A percentile compares a stretch with the other conserved stretches of the same genome.
These are phyloP conservation scores for Silurus asotus DNA, from an alignment of 2,113 vertebrate genomes.

Conservation along the genomic window DNA sequence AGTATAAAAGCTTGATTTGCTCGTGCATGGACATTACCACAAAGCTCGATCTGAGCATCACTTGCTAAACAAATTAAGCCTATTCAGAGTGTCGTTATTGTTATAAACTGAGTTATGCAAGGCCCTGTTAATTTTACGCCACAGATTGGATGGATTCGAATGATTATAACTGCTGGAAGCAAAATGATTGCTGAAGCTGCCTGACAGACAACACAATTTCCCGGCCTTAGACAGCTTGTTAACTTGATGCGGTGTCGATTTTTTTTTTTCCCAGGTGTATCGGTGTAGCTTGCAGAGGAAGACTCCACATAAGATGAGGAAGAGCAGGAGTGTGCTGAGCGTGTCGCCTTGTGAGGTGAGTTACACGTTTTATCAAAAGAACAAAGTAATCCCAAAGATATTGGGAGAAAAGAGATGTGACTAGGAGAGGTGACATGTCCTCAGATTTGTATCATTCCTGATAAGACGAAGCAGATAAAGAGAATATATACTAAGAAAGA, in stretches of 20 bases:
- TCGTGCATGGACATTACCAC: background rate
- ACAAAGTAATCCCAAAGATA: background rate
- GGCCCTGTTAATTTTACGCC: background rate
- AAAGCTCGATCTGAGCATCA: background rate
- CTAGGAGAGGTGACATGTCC: background rate
- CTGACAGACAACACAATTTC: background rate
- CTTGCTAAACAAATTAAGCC: background rate
- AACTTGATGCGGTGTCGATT: background rate
- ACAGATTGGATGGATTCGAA: background rate
- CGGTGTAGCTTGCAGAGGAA: constrained; percentile 54
- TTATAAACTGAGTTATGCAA: background rate
- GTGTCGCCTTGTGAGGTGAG: constrained; percentile 90
- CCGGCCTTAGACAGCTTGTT: background rate
- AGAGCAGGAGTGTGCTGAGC: constrained; percentile 92
- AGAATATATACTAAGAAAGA: background rate
- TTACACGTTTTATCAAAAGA: constrained; percentile 16
- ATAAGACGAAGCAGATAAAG: background rate
- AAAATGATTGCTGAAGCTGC: background rate
- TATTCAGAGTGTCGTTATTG: constrained; percentile 4
- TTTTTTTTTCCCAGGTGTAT: constrained; percentile 58
- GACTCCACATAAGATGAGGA: constrained; percentile 82
- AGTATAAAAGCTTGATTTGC: background rate
- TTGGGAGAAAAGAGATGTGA: background rate
- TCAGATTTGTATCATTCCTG: background rate
- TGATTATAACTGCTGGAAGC: background rate